Percentiles rank a stretch among this genome's conserved stretches.
Evolutionary conservation across 2,113 vertebrate genomes (phyloP).

Genomic region (Hippocampus abdominalis): DNA sequence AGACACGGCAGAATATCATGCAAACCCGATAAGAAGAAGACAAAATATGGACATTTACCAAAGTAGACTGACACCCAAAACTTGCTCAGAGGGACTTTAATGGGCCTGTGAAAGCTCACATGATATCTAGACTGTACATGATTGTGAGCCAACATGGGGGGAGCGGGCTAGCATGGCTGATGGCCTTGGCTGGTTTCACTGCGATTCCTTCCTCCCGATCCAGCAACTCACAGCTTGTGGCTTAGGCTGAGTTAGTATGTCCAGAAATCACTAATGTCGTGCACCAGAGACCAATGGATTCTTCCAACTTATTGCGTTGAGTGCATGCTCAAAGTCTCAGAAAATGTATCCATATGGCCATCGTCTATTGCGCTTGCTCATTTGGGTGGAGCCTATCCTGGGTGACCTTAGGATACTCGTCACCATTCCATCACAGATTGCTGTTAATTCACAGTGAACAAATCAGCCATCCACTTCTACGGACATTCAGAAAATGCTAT

Average conservation of each 20-base stretch:
- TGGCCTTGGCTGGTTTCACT: conserved; percentile 67
- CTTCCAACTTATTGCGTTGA: conserved; percentile 6
- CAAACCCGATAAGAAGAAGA: conserved; percentile 34
- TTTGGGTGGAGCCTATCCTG: no score
- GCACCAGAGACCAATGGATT: conserved; percentile 18
- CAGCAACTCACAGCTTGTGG: conserved; percentile 61
- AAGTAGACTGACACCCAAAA: conserved; percentile 21
- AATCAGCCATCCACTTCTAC: no score
- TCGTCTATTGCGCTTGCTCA: neutral
- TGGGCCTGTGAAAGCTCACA: conserved; percentile 11
- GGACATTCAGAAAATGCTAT: no score
- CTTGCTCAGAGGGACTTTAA: neutral
- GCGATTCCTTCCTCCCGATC: conserved; percentile 61
- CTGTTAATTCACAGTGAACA: no score
- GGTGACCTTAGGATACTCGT: no score
- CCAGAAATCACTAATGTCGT: conserved; percentile 53
- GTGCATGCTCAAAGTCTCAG: neutral
- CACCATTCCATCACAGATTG: no score
- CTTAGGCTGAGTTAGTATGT: conserved; percentile 33
- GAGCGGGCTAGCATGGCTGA: conserved; percentile 52
- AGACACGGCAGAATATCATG: conserved; percentile 24
- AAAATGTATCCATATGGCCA: neutral
- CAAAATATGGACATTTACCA: conserved; percentile 34
- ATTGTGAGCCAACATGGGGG: conserved; percentile 38
- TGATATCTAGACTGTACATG: conserved; percentile 10